Percentiles rank a stretch among this genome's conserved stretches.
Conservation (phyloP, 2,888 invertebrate species). For the Philereme transversata region DNA sequence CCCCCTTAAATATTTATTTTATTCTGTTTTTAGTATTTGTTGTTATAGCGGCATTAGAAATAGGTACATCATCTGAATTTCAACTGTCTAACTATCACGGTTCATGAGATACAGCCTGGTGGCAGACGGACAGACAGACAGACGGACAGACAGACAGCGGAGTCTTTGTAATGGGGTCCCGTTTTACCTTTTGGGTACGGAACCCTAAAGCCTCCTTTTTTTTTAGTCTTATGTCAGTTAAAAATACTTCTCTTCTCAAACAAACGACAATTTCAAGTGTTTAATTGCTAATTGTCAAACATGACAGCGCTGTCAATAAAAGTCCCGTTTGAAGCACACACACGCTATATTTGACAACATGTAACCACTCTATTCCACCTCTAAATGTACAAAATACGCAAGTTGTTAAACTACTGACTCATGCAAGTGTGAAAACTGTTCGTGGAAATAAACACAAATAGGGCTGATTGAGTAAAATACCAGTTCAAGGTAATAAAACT, state of each 20-base stretch:
- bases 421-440: conserved; percentile 26
- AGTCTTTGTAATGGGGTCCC: no score
- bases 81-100: no score
- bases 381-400: conserved; percentile 9
- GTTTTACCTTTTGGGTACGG: no score
- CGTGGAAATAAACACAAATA: conserved; percentile 18
- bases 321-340: conserved; percentile 18
- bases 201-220: no score
- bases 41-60: no score
- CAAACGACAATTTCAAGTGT: conserved; percentile 9
- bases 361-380: not conserved
- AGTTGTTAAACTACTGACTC: conserved; percentile 15
- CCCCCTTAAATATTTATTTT: no score
- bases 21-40: no score
- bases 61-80: no score
- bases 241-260: not conserved
- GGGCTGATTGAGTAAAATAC: conserved; percentile 20
- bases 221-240: no score
- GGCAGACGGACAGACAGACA: no score
- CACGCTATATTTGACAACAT: conserved; percentile 13
- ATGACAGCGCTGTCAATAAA: conserved; percentile 15
- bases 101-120: no score
- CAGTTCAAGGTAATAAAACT: conserved; percentile 22
- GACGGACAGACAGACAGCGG: no score
- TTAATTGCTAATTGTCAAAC: conserved; percentile 23